phyloP scores from a whole-genome alignment of 1,140 invertebrate genomes.

The Cephus cinctus region DNA sequence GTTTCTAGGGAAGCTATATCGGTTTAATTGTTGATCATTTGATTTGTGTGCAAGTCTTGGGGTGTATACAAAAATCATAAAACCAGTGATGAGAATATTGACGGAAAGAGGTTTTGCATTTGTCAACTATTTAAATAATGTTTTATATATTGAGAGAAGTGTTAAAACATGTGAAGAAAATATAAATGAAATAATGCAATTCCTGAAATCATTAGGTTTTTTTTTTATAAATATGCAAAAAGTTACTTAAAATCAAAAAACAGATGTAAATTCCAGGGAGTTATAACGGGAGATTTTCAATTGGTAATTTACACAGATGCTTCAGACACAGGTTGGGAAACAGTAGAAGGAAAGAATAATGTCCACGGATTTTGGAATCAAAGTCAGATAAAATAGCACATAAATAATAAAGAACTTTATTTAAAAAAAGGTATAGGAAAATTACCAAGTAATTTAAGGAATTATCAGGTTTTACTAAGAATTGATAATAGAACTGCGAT shows the following conservation, averaged over 20 bases:
- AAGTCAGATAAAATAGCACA: conserved; percentile 6
- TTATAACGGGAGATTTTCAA: conserved; percentile 5
- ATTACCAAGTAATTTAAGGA: neutral
- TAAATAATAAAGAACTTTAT: conserved; percentile 12
- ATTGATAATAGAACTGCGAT: conserved; percentile 17
- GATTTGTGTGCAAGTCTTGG: conserved; percentile 9
- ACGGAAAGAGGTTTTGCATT: conserved; percentile 3
- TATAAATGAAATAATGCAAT: conserved; percentile 1
- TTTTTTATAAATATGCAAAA: conserved; percentile 11
- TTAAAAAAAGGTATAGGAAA: conserved; percentile 5
- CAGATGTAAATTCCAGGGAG: conserved; percentile 14
- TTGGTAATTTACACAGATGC: conserved; percentile 13
- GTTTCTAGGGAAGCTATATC: conserved; percentile 9
- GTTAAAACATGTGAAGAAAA: conserved; percentile 1
- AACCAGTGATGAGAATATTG: conserved; percentile 8
- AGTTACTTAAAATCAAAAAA: conserved; percentile 1
- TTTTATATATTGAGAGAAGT: conserved; percentile 11
- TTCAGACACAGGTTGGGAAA: conserved; percentile 17
- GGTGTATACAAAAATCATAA: conserved; percentile 19
- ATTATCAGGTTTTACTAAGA: conserved; percentile 8
- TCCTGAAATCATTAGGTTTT: conserved; percentile 13
- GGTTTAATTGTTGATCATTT: conserved; percentile 16
- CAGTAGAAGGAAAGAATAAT: neutral
- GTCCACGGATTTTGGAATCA: conserved; percentile 13
- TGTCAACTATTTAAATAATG: conserved; percentile 5